Conservation (phyloP, 2,797 vertebrate species). For the Otus scops region DNA sequence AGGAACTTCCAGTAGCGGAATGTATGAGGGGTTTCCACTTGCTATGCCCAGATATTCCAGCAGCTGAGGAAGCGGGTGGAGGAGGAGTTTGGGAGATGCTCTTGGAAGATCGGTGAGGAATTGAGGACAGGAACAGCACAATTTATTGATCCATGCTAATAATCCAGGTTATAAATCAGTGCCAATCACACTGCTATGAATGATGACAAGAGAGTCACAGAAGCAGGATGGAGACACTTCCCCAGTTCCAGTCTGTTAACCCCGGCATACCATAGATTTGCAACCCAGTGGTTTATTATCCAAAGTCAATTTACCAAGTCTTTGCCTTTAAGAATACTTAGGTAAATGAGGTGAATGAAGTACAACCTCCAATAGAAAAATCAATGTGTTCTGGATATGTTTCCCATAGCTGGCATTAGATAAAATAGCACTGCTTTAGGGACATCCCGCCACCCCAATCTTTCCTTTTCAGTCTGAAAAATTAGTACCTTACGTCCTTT, state of each 20-base stretch:
- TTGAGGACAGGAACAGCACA: neutral
- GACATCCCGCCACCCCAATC: neutral
- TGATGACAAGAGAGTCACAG: neutral
- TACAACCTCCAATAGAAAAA: neutral
- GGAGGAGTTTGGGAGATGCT: neutral
- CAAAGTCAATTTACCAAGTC: neutral
- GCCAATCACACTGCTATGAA: neutral
- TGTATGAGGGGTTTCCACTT: neutral
- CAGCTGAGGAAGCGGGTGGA: neutral
- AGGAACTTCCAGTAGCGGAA: neutral
- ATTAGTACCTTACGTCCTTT: neutral
- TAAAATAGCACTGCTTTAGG: neutral
- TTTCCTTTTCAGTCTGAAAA: neutral
- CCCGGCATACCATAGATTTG: neutral
- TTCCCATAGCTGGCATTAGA: neutral
- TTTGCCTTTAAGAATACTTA: neutral
- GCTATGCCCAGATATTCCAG: neutral
- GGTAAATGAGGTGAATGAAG: neutral
- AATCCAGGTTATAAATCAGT: neutral
- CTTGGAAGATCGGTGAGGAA: neutral
- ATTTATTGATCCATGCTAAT: neutral
- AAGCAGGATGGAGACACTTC: neutral
- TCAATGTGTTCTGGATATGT: neutral
- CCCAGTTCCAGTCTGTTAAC: neutral
- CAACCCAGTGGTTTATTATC: neutral